These are phyloP conservation scores for Ciconia nigra DNA, from an alignment of 2,797 vertebrate genomes.

Conservation along the genomic window DNA sequence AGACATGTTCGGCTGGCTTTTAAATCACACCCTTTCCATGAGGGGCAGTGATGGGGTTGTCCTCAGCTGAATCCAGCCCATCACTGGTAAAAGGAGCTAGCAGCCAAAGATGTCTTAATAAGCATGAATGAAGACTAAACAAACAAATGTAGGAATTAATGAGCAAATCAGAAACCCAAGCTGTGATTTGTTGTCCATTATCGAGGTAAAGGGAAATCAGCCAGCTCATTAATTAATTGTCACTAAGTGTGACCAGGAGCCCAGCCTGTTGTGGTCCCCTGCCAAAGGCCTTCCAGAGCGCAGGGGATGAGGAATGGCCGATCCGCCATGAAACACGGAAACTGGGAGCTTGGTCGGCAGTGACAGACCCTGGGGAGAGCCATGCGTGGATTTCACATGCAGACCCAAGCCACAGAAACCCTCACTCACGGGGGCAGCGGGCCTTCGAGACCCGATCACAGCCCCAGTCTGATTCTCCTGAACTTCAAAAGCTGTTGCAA, in stretches of 20 bases:
- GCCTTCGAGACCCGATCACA: too few relatives aligned
- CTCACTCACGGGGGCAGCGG: accelerated
- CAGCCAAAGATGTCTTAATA: background rate
- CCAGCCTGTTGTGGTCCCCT: background rate
- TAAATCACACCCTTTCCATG: background rate
- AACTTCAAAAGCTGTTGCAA: too few relatives aligned
- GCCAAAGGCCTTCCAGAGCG: background rate
- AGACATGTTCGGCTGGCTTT: background rate
- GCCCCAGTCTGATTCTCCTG: background rate
- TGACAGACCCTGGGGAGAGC: background rate
- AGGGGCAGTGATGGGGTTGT: background rate
- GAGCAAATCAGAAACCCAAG: background rate
- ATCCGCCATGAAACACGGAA: accelerated
- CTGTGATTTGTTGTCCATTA: background rate
- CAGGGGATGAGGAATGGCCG: background rate
- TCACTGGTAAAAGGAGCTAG: background rate
- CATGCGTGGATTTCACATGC: accelerated
- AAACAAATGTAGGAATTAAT: background rate
- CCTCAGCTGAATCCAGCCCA: background rate
- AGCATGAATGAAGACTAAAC: background rate
- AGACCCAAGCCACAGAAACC: background rate
- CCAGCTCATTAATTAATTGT: background rate
- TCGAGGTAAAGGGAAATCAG: background rate
- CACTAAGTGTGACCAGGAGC: background rate
- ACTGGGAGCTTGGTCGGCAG: background rate